Base-by-base conservation (phyloP, 1,140 invertebrate genomes). In the Manduca sexta region DNA sequence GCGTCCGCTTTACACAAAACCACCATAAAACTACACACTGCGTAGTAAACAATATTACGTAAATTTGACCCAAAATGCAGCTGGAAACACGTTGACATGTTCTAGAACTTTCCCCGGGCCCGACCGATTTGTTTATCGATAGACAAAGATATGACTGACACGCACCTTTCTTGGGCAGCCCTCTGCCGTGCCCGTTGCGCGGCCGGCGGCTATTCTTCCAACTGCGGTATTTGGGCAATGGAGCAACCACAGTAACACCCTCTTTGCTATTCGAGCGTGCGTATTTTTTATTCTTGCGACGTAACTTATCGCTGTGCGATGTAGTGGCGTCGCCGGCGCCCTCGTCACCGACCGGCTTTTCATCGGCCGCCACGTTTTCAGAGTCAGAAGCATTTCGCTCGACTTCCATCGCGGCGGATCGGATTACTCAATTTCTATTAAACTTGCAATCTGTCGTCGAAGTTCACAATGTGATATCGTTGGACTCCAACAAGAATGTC, bases 121-220 rank as follows among this genome's bases (percentile, higher is more conserved):
- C 2, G 12, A 44, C 31, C 39, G 33, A 26, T 29, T 37, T 45
- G 18, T 39, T 45, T 51, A 34, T 46, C 52, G 18, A 45, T 56
- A 17, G 13, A 4, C 8, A 11, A 45, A 35, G 16, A 47, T 50
- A 49, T n/a, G 45, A 41, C 55, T 45, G 30, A 17, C 37, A 48
- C 26, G 42, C 52, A 92, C 91, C 91, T 88, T 95, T 95, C 72
- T 96, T 95, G 2, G 94, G 92, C 46, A 95, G 80, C 1, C 94
- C 94, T 54, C 94, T 87, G 34, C 93, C 93, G 59, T 90, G 91
- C 10, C 93, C 91, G 75, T 93, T 93, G 14, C 94, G 85, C 1
- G 94, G 92, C 44, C 93, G 89, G 11, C 94, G 90, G 63, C 92
- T 93, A 73, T 96, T 96, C 77, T 96, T 96, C 90, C 91, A 92